These are phyloP conservation scores for Pseudomyrmex pallidus DNA, from an alignment of 1,140 invertebrate species.

Conservation along the genomic window DNA sequence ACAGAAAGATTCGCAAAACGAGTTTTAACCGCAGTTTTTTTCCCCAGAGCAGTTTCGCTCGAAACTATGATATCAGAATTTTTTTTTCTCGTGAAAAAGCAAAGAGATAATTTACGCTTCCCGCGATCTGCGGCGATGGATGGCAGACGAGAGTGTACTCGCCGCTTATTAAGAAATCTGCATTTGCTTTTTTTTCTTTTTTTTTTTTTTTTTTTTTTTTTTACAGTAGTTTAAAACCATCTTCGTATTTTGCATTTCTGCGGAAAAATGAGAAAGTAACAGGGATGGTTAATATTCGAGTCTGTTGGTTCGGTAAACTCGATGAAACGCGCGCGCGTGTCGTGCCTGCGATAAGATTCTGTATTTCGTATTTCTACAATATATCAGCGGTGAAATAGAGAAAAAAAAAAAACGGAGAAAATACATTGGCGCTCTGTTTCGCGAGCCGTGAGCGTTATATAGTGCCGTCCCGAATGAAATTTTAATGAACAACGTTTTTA, in stretches of 20 bases:
- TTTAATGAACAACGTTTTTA: conserved; percentile 28
- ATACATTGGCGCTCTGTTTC: conserved; percentile 10
- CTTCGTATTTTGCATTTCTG: conserved; percentile 46
- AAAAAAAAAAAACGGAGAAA: background rate
- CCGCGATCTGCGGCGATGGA: background rate
- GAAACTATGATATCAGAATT: conserved; percentile 14
- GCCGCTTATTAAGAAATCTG: conserved; percentile 39
- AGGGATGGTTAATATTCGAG: background rate
- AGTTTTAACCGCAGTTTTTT: conserved; percentile 15
- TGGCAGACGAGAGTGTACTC: background rate
- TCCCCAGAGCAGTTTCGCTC: background rate
- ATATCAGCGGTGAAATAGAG: too few relatives aligned
- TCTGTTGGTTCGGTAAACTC: conserved; percentile 24
- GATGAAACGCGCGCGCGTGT: conserved; percentile 3
- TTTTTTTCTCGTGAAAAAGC: conserved; percentile 4
- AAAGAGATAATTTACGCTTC: conserved; percentile 13
- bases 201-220: background rate
- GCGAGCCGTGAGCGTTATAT: background rate
- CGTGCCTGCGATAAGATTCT: conserved; percentile 15
- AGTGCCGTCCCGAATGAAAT: background rate
- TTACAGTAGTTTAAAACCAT: conserved; percentile 22
- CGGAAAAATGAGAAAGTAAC: conserved; percentile 40
- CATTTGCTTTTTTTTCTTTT: conserved; percentile 7
- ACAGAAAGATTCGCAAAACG: background rate
- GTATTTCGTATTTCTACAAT: conserved; percentile 19